Conservation (phyloP, 53 echinoderm and acorn worm species). For the Apostichopus leukothele region DNA sequence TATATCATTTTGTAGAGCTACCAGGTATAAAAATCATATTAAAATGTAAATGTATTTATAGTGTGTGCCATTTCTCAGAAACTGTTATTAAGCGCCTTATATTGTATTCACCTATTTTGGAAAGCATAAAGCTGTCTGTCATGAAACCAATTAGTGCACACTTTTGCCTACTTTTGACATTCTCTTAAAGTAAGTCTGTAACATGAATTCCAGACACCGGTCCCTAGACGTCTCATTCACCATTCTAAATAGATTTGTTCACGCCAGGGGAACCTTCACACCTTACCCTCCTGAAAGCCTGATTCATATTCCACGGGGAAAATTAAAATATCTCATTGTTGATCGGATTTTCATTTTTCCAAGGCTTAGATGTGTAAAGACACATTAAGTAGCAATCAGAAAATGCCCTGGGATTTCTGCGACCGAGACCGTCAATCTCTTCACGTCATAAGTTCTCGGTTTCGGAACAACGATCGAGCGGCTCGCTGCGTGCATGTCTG, state of each 20-base stretch:
- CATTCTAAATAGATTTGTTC: conserved; percentile 1
- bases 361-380: neutral
- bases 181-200: neutral
- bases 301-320: neutral
- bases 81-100: no score
- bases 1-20: no score
- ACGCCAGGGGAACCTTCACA: neutral
- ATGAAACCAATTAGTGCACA: conserved; percentile 1
- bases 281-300: neutral
- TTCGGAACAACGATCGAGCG: no score
- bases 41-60: no score
- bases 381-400: neutral
- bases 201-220: neutral
- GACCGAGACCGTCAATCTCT: neutral
- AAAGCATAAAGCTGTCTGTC: neutral
- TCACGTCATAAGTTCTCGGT: neutral
- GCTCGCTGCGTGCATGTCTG: no score
- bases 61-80: no score
- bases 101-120: no score
- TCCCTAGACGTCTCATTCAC: neutral
- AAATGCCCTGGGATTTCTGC: neutral
- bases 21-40: no score
- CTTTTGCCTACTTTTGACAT: neutral
- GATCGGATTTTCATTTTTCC: neutral
- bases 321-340: neutral